Evolutionary conservation across 2,797 vertebrate species (phyloP), one percentile per base, ranked within the genome.

Genomic region (Poeciliopsis turneri): DNA sequence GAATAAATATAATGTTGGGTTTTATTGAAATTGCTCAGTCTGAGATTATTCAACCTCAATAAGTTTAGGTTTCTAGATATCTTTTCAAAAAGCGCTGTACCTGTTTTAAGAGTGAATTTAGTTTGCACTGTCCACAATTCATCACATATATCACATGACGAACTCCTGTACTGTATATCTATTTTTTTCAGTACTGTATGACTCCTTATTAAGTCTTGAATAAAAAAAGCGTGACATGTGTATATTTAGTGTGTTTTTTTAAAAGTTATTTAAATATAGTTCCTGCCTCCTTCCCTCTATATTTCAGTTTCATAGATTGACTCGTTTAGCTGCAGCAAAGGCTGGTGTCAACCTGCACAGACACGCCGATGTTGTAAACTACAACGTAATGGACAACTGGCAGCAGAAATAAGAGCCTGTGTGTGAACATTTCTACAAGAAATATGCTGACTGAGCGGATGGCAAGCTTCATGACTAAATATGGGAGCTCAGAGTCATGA

Each of bases 101-200:
- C 61, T 57, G 11, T 66, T 36, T 66, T 39, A 66, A 39, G 33
- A 66, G 64, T 68, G 11, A 11, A 41, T 68, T 68, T 68, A 23
- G 45, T 64, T 84, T 87, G 68, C 71, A 78, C 74, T 87, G 16
- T 41, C 59, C 1, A 25, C 25, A 74, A 69, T 45, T 69, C 2
- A 75, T 5, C 64, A 55, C 41, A 45, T 66, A 2, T 77, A 41
- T 25, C 79, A 49, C n/a, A 28, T 2, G 10, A 69, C 2, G 43
- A 20, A 16, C 1, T 49, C 13, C 59, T 64, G 8, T 61, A 6
- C 23, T 70, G 9, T 39, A 1, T 4, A 69, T 74, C 6, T 16
- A 41, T 57, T 57, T 57, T 57, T 28, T 53, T 23, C 51, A 49
- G 8, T 59, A 5, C 25, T 68, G 11, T 39, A 1, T 5, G 15